Base-by-base conservation (phyloP, 2,113 vertebrate species). In the Petrocephalus zakoni region DNA sequence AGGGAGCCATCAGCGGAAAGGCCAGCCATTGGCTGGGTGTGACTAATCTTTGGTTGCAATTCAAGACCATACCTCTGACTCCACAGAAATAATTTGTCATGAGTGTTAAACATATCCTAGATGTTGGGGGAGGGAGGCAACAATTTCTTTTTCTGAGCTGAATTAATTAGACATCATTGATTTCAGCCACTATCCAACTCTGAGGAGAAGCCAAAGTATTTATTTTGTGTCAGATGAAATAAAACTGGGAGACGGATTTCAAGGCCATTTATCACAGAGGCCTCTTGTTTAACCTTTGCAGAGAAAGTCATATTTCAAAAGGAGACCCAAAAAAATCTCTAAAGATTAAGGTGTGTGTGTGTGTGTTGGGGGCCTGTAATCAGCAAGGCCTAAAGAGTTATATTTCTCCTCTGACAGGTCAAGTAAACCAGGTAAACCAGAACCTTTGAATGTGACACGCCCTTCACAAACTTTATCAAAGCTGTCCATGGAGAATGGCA, bases 401-500 rank as follows among this genome's bases (percentile, higher is more conserved):
- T 93, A 94, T 92, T 93, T 95, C 93, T 93, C 89, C 91, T 87
- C 90, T 95, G 94, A 95, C 94, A 94, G 93, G 93, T 94, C 93
- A 93, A 94, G 92, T 95, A 42, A 42, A 42, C 42, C 94, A 95
- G 94, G 94, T 94, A 93, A 92, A 93, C 93, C 85, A 42, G 68
- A 68, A 92, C 92, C 90, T 89, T 86, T 46, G 25, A 85, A 58
- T 87, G 78, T 29, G 29, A 84, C 85, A 56, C 34, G 22, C 0
- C 10, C 53, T 64, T 22, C 6, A 5, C 58, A 87, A 88, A 85
- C 78, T 90, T 88, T 88, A 29, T 88, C 49, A 29, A 46, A 72
- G 13, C 85, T 88, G 75, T 89, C 53, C 55, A 68, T 55, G 29
- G 58, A 64, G 46, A 55, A 25, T 42, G 25, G 15, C n/a, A 19